Base-by-base conservation (phyloP, 2,797 vertebrate genomes). In the Sebastes matsubarae region DNA sequence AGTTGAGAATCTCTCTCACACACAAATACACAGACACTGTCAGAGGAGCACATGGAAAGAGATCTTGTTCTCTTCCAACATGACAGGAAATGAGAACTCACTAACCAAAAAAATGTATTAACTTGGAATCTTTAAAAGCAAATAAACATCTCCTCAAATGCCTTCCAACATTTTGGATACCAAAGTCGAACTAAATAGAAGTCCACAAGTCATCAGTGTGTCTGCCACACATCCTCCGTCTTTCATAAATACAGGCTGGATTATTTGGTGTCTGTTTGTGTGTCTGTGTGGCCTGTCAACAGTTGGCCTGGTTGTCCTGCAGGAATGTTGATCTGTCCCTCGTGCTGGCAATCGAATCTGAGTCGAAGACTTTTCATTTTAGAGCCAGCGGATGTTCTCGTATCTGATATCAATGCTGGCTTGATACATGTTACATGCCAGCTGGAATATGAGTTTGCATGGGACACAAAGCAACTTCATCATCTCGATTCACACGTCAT, bases 1-100 rank as follows among this genome's bases (percentile, higher is more conserved):
- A 87, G 81, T 88, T 81, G 85, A 88, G 91, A 87, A 93, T 91
- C 84, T 84, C 78, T 80, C 82, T 60, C 75, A 66, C 72, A 86
- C 79, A 89, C 80, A 92, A 88, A 87, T 82, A 89, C 72, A 71
- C 79, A 86, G 78, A 87, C 79, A 84, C 75, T 82, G 87, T 87
- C 86, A 67, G 75, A 84, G 84, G 79, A 88, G 82, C 24, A 68
- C 72, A 77, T 24, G 90, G 87, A 92, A 90, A 92, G 84, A 86
- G 85, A 93, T 91, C 86, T 82, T 91, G 85, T 91, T 93, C 87
- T 81, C 73, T 59, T 87, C 80, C 87, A 86, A 84, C 83, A 86
- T 88, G 79, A 88, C 88, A 94, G 94, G 93, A 95, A 95, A 96
- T 94, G 83, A 94, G 88, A 94, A 86, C 82, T 90, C 87, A 87